phyloP scores from a whole-genome alignment of 2,113 vertebrate species.

The Apaloderma vittatum region DNA sequence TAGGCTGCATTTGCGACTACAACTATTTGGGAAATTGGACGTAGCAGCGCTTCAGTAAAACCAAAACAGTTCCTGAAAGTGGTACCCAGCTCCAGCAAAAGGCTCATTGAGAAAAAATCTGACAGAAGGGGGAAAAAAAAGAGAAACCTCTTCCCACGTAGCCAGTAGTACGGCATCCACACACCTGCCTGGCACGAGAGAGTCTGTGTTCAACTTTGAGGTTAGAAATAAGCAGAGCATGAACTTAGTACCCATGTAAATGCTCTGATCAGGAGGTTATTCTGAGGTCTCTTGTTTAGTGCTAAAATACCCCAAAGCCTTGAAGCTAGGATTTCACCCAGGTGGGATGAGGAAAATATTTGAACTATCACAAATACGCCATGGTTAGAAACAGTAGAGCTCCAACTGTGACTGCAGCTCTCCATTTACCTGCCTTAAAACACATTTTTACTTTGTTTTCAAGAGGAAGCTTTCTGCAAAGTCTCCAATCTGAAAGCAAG shows the following conservation, averaged over 20 bases:
- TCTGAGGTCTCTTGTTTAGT: neutral
- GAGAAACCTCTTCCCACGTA: neutral
- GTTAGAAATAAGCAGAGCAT: neutral
- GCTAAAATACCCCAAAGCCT: neutral
- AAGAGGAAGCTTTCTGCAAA: neutral
- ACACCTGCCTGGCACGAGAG: accelerated
- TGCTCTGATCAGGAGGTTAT: neutral
- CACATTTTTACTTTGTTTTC: neutral
- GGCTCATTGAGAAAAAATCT: neutral
- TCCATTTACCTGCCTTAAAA: neutral
- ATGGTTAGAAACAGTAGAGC: neutral
- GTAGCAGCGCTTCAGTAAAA: neutral
- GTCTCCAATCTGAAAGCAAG: neutral
- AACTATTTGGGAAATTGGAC: neutral
- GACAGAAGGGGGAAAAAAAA: too few relatives aligned
- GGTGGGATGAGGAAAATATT: neutral
- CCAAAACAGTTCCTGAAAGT: accelerated
- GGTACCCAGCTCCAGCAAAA: neutral
- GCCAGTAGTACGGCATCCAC: neutral
- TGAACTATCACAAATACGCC: neutral
- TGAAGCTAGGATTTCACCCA: neutral
- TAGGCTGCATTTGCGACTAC: neutral
- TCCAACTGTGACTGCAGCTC: neutral
- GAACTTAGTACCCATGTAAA: neutral
- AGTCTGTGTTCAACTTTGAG: accelerated